These are phyloP conservation scores for Xenentodon cancila DNA, from an alignment of 2,797 vertebrate genomes.

Conservation along the genomic window DNA sequence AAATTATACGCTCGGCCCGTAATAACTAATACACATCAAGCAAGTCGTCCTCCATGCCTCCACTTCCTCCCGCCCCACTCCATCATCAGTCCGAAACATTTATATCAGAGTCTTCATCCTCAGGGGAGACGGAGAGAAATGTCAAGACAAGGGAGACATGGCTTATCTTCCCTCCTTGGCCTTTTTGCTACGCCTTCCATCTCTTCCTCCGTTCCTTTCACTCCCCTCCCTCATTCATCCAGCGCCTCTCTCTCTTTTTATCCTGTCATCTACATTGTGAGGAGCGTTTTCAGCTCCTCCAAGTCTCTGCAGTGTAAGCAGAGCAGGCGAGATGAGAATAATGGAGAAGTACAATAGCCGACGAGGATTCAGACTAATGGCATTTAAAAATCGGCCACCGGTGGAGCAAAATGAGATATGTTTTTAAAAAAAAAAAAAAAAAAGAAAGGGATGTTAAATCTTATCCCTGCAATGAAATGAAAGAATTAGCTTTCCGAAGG, in stretches of 20 bases:
- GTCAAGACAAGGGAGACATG: conserved; percentile 64
- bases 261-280: conserved; percentile 72
- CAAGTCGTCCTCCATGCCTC: conserved; percentile 2
- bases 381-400: conserved; percentile 32
- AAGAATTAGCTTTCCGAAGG: background rate
- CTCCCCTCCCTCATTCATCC: conserved; percentile 36
- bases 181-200: conserved; percentile 50
- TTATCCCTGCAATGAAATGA: background rate
- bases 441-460: background rate
- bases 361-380: conserved; percentile 17
- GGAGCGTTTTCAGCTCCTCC: conserved; percentile 34
- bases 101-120: conserved; percentile 57
- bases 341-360: conserved; percentile 23
- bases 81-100: conserved; percentile 56
- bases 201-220: conserved; percentile 45
- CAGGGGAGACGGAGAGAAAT: conserved; percentile 67
- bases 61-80: conserved; percentile 32
- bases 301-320: conserved; percentile 48
- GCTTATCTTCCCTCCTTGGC: conserved; percentile 65
- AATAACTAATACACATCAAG: conserved; percentile 57
- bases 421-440: background rate
- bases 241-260: conserved; percentile 47
- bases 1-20: conserved; percentile 49
- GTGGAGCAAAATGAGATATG: conserved; percentile 10
- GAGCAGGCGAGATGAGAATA: conserved; percentile 35